phyloP scores from a whole-genome alignment of 2,888 invertebrate species.

The Lepidochrysops patricia region DNA sequence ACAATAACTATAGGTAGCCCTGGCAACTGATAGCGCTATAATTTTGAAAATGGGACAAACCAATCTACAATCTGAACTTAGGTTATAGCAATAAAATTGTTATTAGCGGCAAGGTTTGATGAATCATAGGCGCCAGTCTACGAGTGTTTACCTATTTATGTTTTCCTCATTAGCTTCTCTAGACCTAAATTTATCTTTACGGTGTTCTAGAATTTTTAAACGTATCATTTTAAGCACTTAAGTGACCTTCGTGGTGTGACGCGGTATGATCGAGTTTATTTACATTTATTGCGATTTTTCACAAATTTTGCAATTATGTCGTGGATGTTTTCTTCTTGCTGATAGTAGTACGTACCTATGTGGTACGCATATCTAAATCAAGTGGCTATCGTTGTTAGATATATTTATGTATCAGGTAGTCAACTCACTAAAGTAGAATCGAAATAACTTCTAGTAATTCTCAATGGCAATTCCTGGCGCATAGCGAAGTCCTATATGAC shows the following conservation, averaged over 20 bases:
- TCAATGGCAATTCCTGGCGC: not conserved
- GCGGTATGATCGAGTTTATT: too few relatives aligned
- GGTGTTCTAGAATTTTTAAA: not conserved
- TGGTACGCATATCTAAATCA: too few relatives aligned
- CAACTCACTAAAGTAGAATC: not conserved
- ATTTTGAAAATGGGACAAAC: not conserved
- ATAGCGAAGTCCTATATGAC: not conserved
- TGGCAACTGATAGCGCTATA: not conserved
- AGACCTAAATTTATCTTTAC: not conserved
- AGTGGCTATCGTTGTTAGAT: too few relatives aligned
- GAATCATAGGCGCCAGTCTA: slow-evolving; percentile 5
- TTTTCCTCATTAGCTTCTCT: not conserved
- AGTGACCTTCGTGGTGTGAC: not conserved
- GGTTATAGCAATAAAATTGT: not conserved
- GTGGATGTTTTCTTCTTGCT: too few relatives aligned
- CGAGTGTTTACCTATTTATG: not conserved
- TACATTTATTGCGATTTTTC: not conserved
- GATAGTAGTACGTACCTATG: too few relatives aligned
- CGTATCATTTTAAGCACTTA: not conserved
- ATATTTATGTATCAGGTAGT: not conserved
- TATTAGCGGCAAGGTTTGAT: not conserved
- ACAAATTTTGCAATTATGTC: not conserved
- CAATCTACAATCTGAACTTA: not conserved
- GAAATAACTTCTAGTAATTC: not conserved
- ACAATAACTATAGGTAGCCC: too few relatives aligned